These are phyloP conservation scores for Pipistrellus pygmaeus DNA, from an alignment of 2,797 vertebrate species.

Conservation along the genomic window DNA sequence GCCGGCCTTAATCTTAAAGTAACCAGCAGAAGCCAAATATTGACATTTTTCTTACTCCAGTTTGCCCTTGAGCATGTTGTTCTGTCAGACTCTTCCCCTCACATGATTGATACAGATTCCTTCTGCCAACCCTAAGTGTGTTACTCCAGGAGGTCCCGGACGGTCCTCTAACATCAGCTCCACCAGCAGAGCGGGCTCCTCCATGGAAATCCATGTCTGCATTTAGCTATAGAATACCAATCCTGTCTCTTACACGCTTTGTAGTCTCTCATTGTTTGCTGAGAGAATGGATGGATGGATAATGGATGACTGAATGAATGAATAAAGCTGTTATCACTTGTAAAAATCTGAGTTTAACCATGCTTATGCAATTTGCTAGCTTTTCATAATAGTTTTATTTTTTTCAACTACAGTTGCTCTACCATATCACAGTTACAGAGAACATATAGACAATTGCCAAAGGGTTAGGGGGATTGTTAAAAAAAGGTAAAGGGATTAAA, in stretches of 20 bases:
- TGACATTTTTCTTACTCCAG: not conserved
- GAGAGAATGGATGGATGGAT: not conserved
- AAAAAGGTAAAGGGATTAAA: not conserved
- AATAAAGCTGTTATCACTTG: not conserved
- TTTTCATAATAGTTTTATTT: not conserved
- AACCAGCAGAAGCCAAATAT: not conserved
- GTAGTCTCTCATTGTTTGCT: not conserved
- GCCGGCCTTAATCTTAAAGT: not conserved
- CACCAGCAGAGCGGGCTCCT: not conserved
- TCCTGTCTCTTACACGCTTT: not conserved
- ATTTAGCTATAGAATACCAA: not conserved
- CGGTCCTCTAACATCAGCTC: rapidly evolving
- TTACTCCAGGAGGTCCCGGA: not conserved
- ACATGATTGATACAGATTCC: not conserved
- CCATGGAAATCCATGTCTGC: not conserved
- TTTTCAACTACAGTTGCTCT: not conserved
- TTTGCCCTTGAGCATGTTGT: not conserved
- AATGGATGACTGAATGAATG: not conserved
- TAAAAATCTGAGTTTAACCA: not conserved
- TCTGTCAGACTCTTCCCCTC: not conserved
- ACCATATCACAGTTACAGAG: not conserved
- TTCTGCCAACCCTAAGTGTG: not conserved
- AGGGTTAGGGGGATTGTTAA: not conserved
- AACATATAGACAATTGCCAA: not conserved
- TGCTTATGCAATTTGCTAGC: not conserved